Conservation (phyloP, 23 tunicate species). For the Halocynthia roretzi region DNA sequence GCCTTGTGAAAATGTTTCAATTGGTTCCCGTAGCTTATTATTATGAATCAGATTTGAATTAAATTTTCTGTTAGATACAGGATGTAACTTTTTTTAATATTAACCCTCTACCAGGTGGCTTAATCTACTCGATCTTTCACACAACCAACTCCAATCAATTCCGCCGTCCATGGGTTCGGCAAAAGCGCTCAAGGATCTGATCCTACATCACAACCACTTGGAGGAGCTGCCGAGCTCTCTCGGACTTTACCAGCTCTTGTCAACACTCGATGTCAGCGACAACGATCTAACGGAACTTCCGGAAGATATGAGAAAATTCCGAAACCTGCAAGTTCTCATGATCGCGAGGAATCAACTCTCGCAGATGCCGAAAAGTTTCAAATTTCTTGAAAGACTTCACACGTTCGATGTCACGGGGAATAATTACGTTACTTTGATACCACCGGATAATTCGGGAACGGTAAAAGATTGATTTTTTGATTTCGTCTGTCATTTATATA, state of each 20-base stretch:
- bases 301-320: slow-evolving; percentile 70
- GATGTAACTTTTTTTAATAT: not conserved
- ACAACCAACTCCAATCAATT: slow-evolving; percentile 47
- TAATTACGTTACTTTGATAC: slow-evolving; percentile 33
- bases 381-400: slow-evolving; percentile 55
- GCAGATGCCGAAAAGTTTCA: slow-evolving; percentile 73
- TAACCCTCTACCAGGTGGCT: slow-evolving; percentile 57
- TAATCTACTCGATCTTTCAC: slow-evolving; percentile 30
- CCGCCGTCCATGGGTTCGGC: slow-evolving; percentile 63
- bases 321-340: slow-evolving; percentile 51
- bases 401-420: slow-evolving; percentile 62
- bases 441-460: slow-evolving; percentile 18
- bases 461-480: not conserved
- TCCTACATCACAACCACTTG: slow-evolving; percentile 64
- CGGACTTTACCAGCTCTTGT: slow-evolving; percentile 63
- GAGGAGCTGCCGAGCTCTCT: slow-evolving; percentile 48
- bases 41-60: not conserved
- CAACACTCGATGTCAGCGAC: slow-evolving; percentile 53
- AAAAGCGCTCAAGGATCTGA: slow-evolving; percentile 65
- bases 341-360: slow-evolving; percentile 51
- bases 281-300: slow-evolving; percentile 73
- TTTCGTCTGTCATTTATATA: too few species aligned
- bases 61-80: not conserved
- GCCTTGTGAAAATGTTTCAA: not conserved
- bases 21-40: not conserved